These are phyloP conservation scores for Centropristis striata DNA, from an alignment of 2,113 vertebrate genomes.

Conservation along the genomic window DNA sequence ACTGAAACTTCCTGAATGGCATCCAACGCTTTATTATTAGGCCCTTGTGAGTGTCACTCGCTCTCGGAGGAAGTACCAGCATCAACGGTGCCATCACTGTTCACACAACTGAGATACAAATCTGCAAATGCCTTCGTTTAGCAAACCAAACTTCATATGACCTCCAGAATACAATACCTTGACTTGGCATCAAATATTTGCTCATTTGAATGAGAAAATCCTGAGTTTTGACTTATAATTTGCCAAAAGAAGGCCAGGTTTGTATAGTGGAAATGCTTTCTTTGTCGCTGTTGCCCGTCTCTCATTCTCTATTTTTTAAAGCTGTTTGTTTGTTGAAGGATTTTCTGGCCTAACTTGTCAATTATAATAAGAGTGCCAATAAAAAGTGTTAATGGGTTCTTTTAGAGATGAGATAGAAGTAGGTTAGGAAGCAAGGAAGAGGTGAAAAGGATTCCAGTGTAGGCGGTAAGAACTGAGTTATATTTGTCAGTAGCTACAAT, in stretches of 20 bases:
- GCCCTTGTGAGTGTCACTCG: slow-evolving; percentile 35
- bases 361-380: neutral
- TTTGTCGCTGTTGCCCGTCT: neutral
- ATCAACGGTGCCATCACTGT: slow-evolving; percentile 1
- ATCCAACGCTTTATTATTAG: slow-evolving; percentile 64
- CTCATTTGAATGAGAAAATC: neutral
- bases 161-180: neutral
- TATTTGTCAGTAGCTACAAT: slow-evolving; percentile 1
- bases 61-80: slow-evolving; percentile 44
- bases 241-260: neutral
- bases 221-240: neutral
- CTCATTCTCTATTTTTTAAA: neutral
- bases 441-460: neutral
- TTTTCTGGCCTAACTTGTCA: neutral
- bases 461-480: neutral
- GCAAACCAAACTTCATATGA: slow-evolving; percentile 12
- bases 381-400: neutral
- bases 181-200: neutral
- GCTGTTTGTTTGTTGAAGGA: neutral
- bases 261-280: neutral
- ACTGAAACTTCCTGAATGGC: slow-evolving; percentile 52
- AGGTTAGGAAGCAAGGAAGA: neutral
- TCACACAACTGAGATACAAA: slow-evolving; percentile 27
- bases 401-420: neutral
- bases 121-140: slow-evolving; percentile 5